These are phyloP conservation scores for Parnassius mnemosyne DNA, from an alignment of 2,888 invertebrate species.

Conservation along the genomic window DNA sequence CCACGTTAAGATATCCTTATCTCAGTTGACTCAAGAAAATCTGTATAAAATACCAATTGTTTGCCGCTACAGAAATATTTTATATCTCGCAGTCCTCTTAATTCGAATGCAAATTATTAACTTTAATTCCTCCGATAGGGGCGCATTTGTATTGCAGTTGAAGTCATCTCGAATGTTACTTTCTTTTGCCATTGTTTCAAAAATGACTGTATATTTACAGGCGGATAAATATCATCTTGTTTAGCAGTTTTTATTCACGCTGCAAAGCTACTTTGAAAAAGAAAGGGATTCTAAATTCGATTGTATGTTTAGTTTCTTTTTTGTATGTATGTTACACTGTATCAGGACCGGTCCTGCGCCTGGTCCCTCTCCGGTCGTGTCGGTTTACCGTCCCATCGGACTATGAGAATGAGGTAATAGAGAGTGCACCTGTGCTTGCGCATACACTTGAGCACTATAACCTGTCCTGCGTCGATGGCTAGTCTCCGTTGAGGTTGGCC, in stretches of 20 bases:
- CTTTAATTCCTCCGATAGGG: constrained; percentile 20
- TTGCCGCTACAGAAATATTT: constrained; percentile 47
- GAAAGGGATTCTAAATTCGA: too few relatives aligned
- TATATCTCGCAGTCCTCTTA: constrained; percentile 38
- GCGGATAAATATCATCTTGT: constrained; percentile 1
- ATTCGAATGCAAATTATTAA: constrained; percentile 47
- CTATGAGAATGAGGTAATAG: too few relatives aligned
- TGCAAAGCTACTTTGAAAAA: too few relatives aligned
- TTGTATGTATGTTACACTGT: too few relatives aligned
- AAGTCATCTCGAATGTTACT: constrained; percentile 6
- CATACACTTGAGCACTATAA: too few relatives aligned
- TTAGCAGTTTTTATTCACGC: neutral
- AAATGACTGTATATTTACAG: constrained; percentile 4
- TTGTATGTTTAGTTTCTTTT: too few relatives aligned
- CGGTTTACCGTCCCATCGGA: too few relatives aligned
- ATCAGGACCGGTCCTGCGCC: too few relatives aligned
- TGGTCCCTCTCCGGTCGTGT: too few relatives aligned
- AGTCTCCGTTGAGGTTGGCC: too few relatives aligned
- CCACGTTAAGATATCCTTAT: constrained; percentile 27
- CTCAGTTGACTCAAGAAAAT: constrained; percentile 28
- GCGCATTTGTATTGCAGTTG: constrained; percentile 13
- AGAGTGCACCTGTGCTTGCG: too few relatives aligned
- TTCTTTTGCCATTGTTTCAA: constrained; percentile 15
- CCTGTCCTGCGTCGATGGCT: too few relatives aligned
- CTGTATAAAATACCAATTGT: constrained; percentile 70